Base-by-base conservation (phyloP, 2,113 vertebrate genomes). In the Elephantulus edwardii region DNA sequence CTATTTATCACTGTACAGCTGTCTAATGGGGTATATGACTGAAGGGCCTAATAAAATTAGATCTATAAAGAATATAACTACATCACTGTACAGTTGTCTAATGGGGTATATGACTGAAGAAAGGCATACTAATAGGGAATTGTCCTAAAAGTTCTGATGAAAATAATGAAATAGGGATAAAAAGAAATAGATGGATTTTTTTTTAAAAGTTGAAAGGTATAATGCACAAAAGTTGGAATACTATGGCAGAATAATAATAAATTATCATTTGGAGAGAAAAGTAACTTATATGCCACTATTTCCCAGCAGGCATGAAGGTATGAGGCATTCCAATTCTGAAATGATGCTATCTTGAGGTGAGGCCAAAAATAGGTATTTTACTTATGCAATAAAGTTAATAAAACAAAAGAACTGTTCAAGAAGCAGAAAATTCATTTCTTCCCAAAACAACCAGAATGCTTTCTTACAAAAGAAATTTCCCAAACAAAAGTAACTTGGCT, bases 171-270 rank as follows among this genome's bases (percentile, higher is more conserved):
- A 76, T 1, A 82, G 24, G 17, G 12, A 74, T 1, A 13, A 85
- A 85, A 56, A 64, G 10, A 28, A 38, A 80, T 16, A 24, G 19
- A 48, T 4, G 72, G 40, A 40, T n/a, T n/a, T 10, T 60, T 2
- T 66, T 89, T 91, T 74, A 78, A 77, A 3, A 78, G 30, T 78
- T 88, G 46, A 92, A 82, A 92, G 38, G 56, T 17, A 88, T 9
- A 82, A 87, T 54, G 42, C 48, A 85, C 8, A 92, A 75, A 90
- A 86, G 66, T 16, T 58, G 66, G 20, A 71, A 89, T 88, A 93
- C 24, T 74, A 1, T 42, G 44, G 35, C 38, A 89, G 24, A 86
- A 16, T 16, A 76, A 81, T 3, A 86, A 77, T n/a, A 91, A 89
- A 83, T 79, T 79, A 48, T 48, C 35, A 92, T 8, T 11, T 74